Percentiles rank a stretch among this genome's conserved stretches.
Evolutionary conservation across 2,113 vertebrate genomes (phyloP).

Genomic region (Rutilus rutilus): DNA sequence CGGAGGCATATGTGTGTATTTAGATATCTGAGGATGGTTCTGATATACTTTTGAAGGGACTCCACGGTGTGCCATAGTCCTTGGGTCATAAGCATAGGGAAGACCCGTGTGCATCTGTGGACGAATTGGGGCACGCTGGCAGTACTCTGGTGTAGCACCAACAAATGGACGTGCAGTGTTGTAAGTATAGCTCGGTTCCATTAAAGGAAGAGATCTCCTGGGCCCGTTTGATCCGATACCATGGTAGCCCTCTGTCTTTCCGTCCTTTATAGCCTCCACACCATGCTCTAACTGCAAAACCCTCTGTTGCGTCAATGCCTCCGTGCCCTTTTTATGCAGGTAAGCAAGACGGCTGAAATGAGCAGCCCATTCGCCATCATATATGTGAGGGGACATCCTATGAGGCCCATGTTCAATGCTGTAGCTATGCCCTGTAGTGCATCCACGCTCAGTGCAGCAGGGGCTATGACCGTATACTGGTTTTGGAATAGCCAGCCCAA

Average conservation of each 20-base stretch:
- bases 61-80: slow-evolving; percentile 65
- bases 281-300: slow-evolving; percentile 62
- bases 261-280: slow-evolving; percentile 65
- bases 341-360: slow-evolving; percentile 59
- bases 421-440: slow-evolving; percentile 67
- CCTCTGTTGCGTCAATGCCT: slow-evolving; percentile 60
- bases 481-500: slow-evolving; percentile 80
- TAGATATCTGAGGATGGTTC: slow-evolving; percentile 67
- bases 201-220: slow-evolving; percentile 59
- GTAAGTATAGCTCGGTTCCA: slow-evolving; percentile 70
- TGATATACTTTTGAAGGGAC: slow-evolving; percentile 64
- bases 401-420: slow-evolving; percentile 63
- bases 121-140: slow-evolving; percentile 67
- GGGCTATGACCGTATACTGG: slow-evolving; percentile 81
- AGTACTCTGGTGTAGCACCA: slow-evolving; percentile 66
- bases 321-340: slow-evolving; percentile 63
- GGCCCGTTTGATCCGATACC: slow-evolving; percentile 53
- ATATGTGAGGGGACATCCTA: slow-evolving; percentile 62
- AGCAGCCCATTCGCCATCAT: slow-evolving; percentile 75
- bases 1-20: slow-evolving; percentile 73
- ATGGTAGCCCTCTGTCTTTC: slow-evolving; percentile 58
- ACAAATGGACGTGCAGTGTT: slow-evolving; percentile 63
- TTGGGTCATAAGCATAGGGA: slow-evolving; percentile 67
- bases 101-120: slow-evolving; percentile 62
- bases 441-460: slow-evolving; percentile 75